Conservation (phyloP, 2,113 vertebrate species). For the Aviceda subcristata region DNA sequence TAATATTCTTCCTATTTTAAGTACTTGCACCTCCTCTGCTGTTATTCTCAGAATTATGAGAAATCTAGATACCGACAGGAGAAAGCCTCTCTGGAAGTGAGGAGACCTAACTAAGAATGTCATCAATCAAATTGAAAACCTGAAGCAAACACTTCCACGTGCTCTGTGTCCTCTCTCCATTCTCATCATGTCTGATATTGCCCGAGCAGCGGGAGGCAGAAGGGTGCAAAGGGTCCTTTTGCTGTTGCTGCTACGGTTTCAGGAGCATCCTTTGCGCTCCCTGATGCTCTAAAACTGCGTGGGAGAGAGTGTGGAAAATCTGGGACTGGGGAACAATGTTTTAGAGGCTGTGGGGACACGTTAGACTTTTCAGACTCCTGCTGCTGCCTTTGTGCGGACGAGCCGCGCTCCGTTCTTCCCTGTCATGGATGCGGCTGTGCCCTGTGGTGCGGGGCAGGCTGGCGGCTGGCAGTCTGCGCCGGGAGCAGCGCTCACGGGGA, state of each 20-base stretch:
- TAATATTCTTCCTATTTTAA: neutral
- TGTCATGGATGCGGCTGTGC: neutral
- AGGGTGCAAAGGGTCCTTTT: neutral
- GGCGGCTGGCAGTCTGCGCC: neutral
- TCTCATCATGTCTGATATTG: rapidly evolving
- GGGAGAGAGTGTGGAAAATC: neutral
- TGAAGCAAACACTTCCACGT: neutral
- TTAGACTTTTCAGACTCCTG: neutral
- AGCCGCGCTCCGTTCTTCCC: neutral
- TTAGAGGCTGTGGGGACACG: neutral
- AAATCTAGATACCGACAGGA: neutral
- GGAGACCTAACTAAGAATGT: neutral
- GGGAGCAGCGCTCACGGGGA: neutral
- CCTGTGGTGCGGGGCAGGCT: rapidly evolving
- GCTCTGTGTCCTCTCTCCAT: neutral
- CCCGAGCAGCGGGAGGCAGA: neutral
- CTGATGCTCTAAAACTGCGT: neutral
- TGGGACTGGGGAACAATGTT: neutral
- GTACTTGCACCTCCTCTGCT: neutral
- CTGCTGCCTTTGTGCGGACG: neutral
- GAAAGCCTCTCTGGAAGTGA: neutral
- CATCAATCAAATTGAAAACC: neutral
- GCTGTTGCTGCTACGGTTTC: neutral
- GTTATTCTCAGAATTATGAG: neutral
- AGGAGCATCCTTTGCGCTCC: neutral